These are phyloP conservation scores for Pseudococcus jackbeardsleyi DNA, from an alignment of 2,888 invertebrate species.

Conservation along the genomic window DNA sequence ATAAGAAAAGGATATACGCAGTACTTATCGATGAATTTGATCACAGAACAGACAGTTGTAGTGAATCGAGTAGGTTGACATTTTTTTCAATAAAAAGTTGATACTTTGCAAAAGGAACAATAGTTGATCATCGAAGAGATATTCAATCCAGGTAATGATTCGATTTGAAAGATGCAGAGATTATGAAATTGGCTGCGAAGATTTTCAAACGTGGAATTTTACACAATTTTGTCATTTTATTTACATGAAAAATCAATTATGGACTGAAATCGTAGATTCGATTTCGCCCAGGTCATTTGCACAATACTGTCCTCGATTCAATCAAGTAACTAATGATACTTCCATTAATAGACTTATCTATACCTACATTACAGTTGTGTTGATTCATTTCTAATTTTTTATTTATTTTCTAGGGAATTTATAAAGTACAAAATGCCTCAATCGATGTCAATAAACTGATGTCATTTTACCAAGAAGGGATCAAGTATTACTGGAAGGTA, in stretches of 20 bases:
- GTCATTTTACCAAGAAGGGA: neutral
- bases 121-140: no score
- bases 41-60: neutral
- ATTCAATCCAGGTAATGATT: neutral
- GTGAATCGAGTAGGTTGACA: neutral
- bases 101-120: no score
- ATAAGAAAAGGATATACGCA: neutral
- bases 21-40: neutral
- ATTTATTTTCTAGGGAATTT: neutral
- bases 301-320: neutral
- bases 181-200: conserved; percentile 28
- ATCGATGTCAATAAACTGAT: neutral
- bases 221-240: conserved; percentile 18
- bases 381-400: neutral
- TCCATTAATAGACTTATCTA: neutral
- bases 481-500: conserved; percentile 12
- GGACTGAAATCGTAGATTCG: conserved; percentile 11
- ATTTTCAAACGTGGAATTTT: conserved; percentile 63
- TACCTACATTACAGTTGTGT: neutral
- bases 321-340: neutral
- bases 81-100: no score
- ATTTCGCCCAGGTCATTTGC: neutral
- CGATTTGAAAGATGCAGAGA: conserved; percentile 7
- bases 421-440: neutral
- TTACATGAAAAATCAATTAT: conserved; percentile 27